Base-by-base conservation (phyloP, 2,113 vertebrate genomes). In the Diadophis punctatus region DNA sequence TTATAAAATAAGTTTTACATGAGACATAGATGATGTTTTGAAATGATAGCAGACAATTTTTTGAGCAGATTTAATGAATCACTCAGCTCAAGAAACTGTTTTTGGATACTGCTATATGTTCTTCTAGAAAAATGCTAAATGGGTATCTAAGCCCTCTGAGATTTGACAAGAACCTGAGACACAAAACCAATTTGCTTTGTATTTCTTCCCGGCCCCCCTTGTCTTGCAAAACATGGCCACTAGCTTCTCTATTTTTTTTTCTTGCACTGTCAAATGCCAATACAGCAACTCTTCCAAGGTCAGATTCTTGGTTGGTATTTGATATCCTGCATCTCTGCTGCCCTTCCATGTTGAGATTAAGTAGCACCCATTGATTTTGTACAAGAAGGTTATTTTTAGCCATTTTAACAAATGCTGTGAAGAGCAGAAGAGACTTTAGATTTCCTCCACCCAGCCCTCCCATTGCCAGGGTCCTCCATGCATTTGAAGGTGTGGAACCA, bases 361-460 rank as follows among this genome's bases (percentile, higher is more conserved):
- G 95, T 0, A 23, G 93, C 12, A 39, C 18, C 85, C 95, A 97
- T 97, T 46, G 96, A 97, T 97, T 94, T 58, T 95, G 92, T 95
- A 96, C 43, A 92, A 39, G 51, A 84, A 43, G 87, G 74, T 60
- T 93, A 86, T 93, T 92, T 92, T 52, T 94, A 86, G 93, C 52
- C 97, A 97, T 98, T 97, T 98, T 97, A 97, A 96, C 95, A 93
- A 58, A 34, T 63, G 89, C 86, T 90, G 88, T n/a, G 43, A 43
- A 94, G 93, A 89, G 0, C 43, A 91, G 91, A 80, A 91, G 74
- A 55, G 93, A 92, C 8, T 1, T 60, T 23, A 46, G 18, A 92
- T 55, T 87, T 94, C 1, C 0, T 91, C 90, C 53, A 30, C 89
- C 60, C 46, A 49, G 89, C 80, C 0, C 8, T 30, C 51, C 56